Conservation (phyloP, 2,113 vertebrate species). For the Gallinago media region DNA sequence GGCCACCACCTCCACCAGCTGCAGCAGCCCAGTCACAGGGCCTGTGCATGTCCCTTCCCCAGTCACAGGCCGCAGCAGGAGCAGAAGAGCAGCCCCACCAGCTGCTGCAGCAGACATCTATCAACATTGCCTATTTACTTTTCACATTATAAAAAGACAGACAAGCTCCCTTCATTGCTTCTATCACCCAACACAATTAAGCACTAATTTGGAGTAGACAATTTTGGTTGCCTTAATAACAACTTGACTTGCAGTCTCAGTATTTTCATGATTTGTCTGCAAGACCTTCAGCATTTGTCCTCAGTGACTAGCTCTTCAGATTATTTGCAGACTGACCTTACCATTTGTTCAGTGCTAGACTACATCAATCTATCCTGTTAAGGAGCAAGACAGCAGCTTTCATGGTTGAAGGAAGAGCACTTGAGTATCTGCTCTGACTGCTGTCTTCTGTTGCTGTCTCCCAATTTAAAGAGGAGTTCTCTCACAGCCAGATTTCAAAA, state of each 20-base stretch:
- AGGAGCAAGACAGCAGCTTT: not conserved
- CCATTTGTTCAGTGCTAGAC: not conserved
- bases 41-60: too few relatives aligned
- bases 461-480: not conserved
- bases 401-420: rapidly evolving
- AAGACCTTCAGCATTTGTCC: not conserved
- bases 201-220: rapidly evolving
- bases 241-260: rapidly evolving
- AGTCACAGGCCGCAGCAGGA: too few relatives aligned
- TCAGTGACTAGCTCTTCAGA: not conserved
- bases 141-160: rapidly evolving
- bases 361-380: not conserved
- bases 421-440: not conserved
- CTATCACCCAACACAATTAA: not conserved
- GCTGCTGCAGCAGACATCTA: rapidly evolving
- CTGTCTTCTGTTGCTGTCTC: not conserved
- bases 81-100: too few relatives aligned
- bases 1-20: too few relatives aligned
- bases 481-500: not conserved
- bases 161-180: not conserved
- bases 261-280: not conserved
- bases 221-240: not conserved
- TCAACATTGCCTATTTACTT: rapidly evolving
- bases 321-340: not conserved
- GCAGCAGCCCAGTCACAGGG: not conserved